Evolutionary conservation across 2,797 vertebrate genomes (phyloP).

Genomic region (Silurus aristotelis): DNA sequence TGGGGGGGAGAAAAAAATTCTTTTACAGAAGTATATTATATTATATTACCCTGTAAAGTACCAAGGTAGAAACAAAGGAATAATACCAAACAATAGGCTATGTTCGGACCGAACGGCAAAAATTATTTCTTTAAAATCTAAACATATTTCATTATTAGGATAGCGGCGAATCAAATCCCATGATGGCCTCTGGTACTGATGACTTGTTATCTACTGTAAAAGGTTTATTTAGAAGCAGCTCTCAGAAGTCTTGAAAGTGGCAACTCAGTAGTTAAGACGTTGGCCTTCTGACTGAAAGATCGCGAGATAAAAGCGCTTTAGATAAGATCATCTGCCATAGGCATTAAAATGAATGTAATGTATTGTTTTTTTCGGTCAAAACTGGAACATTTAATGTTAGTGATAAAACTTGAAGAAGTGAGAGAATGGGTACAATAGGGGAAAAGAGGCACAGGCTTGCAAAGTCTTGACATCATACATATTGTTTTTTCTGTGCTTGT

Average conservation of each 20-base stretch:
- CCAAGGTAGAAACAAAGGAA: no score
- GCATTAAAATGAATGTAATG: no score
- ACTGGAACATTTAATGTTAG: background rate
- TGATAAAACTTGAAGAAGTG: background rate
- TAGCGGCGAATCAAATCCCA: background rate
- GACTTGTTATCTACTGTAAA: no score
- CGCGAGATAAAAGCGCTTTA: no score
- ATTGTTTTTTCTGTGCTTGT: constrained; percentile 93
- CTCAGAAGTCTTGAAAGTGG: no score
- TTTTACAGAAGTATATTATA: background rate
- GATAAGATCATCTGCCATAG: no score
- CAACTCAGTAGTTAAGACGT: no score
- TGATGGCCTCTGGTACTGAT: no score
- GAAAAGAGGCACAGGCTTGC: constrained; percentile 6
- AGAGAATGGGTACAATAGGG: background rate
- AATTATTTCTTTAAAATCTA: background rate
- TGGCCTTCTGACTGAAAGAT: no score
- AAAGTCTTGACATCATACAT: constrained; percentile 71
- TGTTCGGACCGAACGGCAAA: background rate
- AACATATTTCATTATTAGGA: background rate
- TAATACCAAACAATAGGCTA: background rate
- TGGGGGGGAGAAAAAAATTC: background rate
- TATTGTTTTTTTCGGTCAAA: background rate
- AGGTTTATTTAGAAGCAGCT: no score
- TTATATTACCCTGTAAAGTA: background rate